These are phyloP conservation scores for Phalacrocorax aristotelis DNA, from an alignment of 2,113 vertebrate species.

Conservation along the genomic window DNA sequence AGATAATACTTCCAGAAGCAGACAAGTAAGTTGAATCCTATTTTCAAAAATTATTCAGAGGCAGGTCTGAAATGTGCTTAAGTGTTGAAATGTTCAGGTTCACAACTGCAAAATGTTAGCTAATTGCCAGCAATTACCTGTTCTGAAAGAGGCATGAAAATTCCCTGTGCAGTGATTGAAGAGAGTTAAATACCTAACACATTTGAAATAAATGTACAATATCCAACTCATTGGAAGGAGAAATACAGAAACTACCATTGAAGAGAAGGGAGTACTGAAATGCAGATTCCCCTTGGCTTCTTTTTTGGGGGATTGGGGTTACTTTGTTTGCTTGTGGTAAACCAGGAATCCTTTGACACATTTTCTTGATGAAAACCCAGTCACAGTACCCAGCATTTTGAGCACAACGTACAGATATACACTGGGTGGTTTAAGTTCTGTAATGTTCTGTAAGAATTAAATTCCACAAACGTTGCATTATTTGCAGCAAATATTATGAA, in stretches of 20 bases:
- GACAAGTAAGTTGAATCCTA: not conserved
- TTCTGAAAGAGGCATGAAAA: not conserved
- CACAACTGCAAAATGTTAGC: not conserved
- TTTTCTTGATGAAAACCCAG: not conserved
- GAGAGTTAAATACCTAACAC: not conserved
- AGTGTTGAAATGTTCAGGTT: not conserved
- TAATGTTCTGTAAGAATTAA: not conserved
- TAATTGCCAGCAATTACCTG: not conserved
- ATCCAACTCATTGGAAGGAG: not conserved
- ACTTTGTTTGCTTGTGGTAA: not conserved
- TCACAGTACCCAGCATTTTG: not conserved
- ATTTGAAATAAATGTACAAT: not conserved
- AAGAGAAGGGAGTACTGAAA: not conserved
- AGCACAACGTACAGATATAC: not conserved
- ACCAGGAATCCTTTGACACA: not conserved
- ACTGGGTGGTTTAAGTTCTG: not conserved
- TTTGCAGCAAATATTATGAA: not conserved
- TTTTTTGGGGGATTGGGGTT: accelerated
- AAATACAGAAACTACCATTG: not conserved
- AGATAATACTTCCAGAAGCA: not conserved
- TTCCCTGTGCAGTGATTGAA: not conserved
- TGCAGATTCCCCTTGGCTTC: not conserved
- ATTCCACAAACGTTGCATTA: not conserved
- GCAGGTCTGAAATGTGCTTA: not conserved
- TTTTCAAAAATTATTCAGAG: not conserved